Base-by-base conservation (phyloP, 2,113 vertebrate genomes). In the Acanthochromis polyacanthus region DNA sequence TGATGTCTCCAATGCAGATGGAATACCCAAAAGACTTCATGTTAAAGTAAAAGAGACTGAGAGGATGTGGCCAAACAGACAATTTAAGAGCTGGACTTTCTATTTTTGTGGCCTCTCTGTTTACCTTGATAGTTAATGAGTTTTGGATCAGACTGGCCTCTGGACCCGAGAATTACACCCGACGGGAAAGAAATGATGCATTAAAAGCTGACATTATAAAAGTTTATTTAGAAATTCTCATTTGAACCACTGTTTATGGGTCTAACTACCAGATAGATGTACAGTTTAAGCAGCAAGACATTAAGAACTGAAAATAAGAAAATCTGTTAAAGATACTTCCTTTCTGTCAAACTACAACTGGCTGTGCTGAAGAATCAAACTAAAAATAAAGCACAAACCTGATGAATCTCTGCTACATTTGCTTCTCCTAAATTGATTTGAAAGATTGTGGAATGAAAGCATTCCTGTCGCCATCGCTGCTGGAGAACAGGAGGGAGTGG, bases 1-100 rank as follows among this genome's bases (percentile, higher is more conserved):
- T 92, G 91, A 93, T 90, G 88, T 93, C 91, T 92, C 80, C 43
- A 32, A 62, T 66, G 61, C 79, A 80, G 81, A 85, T 22, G 88
- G 88, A 91, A 87, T 83, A 82, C 70, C 87, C 77, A 80, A 88
- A 88, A 89, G 65, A 79, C 59, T 84, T 82, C 38, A 78, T 62
- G 82, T 46, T 82, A 40, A 90, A 90, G 80, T 74, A 52, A 69
- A 86, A 80, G 63, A 64, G 86, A 69, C 55, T 8, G 20, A 65
- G 69, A 7, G 36, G 65, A 25, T 25, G 38, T 53, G 58, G 57
- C 1, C 38, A 48, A 52, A 23, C 71, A 85, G 56, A 76, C 79
- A 75, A 81, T 83, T 85, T 82, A 60, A 78, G 30, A 59, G 46
- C 22, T 57, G 81, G 57, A n/a, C n/a, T n/a, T 84, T 85, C 61